Percentiles rank a stretch among this genome's conserved stretches.
phyloP scores from a whole-genome alignment of 2,797 vertebrate species.

The Pelobates cultripes region DNA sequence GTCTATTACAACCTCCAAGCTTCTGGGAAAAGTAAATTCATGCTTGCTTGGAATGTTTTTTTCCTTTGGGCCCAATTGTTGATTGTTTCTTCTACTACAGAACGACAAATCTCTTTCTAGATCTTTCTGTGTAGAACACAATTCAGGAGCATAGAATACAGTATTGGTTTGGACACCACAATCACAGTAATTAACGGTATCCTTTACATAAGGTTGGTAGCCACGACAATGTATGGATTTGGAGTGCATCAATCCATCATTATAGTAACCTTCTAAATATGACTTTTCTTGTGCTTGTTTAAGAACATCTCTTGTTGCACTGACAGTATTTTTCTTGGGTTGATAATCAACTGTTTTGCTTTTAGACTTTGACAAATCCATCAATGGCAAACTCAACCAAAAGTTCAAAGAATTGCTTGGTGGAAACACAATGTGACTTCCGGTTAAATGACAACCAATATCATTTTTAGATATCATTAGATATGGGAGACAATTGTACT shows the following conservation, averaged over 20 bases:
- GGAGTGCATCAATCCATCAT: too few relatives aligned
- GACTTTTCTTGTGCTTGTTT: too few relatives aligned
- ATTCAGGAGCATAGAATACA: not conserved
- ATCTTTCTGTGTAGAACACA: not conserved
- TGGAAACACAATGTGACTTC: not conserved
- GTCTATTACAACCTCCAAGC: not conserved
- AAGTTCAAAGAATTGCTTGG: slow-evolving; percentile 66
- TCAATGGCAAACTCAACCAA: slow-evolving; percentile 75
- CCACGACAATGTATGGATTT: not conserved
- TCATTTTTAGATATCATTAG: not conserved
- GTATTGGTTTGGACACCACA: slow-evolving; percentile 31
- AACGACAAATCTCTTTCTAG: not conserved
- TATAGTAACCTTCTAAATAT: too few relatives aligned
- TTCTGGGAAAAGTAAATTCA: not conserved
- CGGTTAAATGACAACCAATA: not conserved
- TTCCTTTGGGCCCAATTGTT: not conserved
- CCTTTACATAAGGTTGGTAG: not conserved
- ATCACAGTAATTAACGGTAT: slow-evolving; percentile 10
- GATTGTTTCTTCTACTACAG: not conserved
- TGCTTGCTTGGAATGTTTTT: not conserved
- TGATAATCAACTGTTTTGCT: not conserved
- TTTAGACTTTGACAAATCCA: slow-evolving; percentile 66
- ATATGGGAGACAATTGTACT: not conserved
- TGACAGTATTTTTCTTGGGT: not conserved
- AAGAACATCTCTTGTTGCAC: too few relatives aligned